Conservation (phyloP, 2,888 invertebrate species). For the Nephrotoma flavescens region DNA sequence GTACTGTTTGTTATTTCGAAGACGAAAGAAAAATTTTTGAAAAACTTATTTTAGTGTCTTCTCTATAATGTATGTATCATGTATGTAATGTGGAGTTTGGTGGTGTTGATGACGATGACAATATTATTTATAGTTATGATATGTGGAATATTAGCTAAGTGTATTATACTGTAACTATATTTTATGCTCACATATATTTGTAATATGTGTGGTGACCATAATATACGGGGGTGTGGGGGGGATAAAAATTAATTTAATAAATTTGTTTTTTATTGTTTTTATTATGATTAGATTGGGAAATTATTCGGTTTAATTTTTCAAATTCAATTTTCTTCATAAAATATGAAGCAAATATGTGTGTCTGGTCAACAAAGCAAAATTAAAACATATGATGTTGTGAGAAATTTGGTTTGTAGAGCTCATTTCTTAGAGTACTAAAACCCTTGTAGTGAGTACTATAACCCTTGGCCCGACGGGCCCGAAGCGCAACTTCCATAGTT, state of each 20-base stretch:
- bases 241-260: background rate
- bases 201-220: background rate
- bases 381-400: background rate
- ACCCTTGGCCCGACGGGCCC: too few relatives aligned
- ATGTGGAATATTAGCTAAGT: background rate
- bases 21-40: background rate
- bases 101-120: background rate
- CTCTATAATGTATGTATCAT: background rate
- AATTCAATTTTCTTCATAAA: background rate
- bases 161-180: background rate
- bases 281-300: background rate
- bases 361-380: background rate
- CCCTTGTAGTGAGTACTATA: background rate
- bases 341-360: background rate
- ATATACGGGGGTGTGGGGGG: background rate
- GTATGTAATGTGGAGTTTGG: background rate
- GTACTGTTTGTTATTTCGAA: background rate
- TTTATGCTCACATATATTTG: too few relatives aligned
- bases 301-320: background rate
- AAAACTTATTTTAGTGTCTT: background rate
- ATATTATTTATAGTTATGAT: background rate
- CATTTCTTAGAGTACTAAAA: background rate
- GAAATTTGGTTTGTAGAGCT: background rate
- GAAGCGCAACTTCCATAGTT: too few relatives aligned
- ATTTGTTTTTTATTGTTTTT: background rate